phyloP scores from a whole-genome alignment of 2,888 invertebrate species.

The Synergus itoensis region DNA sequence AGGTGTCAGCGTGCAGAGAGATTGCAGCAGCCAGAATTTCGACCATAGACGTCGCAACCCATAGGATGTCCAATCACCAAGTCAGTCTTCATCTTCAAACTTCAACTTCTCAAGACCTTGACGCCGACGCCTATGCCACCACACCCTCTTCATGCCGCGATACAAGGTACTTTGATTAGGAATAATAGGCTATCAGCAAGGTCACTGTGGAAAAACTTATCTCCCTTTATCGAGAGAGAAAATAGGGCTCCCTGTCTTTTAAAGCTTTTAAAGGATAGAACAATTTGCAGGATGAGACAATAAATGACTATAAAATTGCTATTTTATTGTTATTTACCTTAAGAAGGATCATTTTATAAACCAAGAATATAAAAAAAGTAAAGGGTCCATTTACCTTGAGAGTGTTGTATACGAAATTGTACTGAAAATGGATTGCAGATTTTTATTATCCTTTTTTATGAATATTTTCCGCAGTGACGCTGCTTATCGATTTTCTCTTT shows the following conservation, averaged over 20 bases:
- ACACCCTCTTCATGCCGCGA: conserved; percentile 72
- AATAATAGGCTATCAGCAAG: conserved; percentile 25
- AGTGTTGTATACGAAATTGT: not conserved
- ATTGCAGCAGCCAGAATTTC: conserved; percentile 62
- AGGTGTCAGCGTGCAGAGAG: conserved; percentile 73
- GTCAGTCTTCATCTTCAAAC: conserved; percentile 68
- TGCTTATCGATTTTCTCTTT: conserved; percentile 7
- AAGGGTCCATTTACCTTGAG: not conserved
- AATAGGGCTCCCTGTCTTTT: not conserved
- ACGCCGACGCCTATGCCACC: conserved; percentile 72
- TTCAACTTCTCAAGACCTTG: conserved; percentile 61
- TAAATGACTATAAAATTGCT: not conserved
- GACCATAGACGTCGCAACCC: conserved; percentile 60
- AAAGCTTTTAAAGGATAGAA: not conserved
- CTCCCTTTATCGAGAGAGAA: not conserved
- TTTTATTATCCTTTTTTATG: no score
- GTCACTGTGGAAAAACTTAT: conserved; percentile 28
- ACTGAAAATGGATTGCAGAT: no score
- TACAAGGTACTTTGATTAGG: conserved; percentile 66
- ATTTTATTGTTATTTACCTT: not conserved
- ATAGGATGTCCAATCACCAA: conserved; percentile 60
- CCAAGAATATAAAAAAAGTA: not conserved
- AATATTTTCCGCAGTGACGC: conserved; percentile 3
- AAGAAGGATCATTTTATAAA: not conserved
- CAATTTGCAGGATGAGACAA: not conserved